Evolutionary conservation across 2,113 vertebrate genomes (phyloP).

Genomic region (Cacatua alba): DNA sequence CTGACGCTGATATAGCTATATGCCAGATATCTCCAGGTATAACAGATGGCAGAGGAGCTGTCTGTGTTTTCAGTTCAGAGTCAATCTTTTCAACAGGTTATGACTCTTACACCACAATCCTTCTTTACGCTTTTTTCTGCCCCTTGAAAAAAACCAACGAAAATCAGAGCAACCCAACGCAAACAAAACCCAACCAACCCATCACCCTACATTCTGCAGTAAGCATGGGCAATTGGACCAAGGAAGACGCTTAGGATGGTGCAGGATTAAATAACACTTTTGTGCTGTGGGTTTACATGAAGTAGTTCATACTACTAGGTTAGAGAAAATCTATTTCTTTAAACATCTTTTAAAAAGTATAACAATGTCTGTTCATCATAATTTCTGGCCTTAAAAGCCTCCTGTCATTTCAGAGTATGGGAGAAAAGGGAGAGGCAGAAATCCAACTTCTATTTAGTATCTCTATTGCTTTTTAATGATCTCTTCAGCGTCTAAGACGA

Average conservation of each 20-base stretch:
- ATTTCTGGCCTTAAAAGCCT: slow-evolving; percentile 45
- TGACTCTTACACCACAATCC: not conserved
- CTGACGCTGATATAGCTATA: not conserved
- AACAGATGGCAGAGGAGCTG: slow-evolving; percentile 71
- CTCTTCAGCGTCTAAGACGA: not conserved
- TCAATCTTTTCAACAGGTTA: slow-evolving; percentile 55
- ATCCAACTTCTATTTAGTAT: slow-evolving; percentile 20
- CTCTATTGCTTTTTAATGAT: slow-evolving; percentile 46
- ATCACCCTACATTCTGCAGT: not conserved
- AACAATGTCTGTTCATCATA: not conserved
- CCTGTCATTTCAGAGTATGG: not conserved
- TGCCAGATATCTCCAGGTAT: slow-evolving; percentile 61
- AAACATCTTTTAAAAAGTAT: not conserved
- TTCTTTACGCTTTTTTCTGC: not conserved
- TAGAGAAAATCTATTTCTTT: slow-evolving; percentile 10
- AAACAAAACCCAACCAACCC: not conserved
- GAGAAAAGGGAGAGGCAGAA: not conserved
- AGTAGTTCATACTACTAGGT: not conserved
- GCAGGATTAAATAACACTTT: not conserved
- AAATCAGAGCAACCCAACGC: not conserved
- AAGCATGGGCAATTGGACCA: not conserved
- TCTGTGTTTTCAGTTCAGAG: slow-evolving; percentile 46
- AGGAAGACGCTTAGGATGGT: not conserved
- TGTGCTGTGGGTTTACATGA: not conserved
- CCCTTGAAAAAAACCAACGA: not conserved